These are phyloP conservation scores for Tragulus kanchil DNA, from an alignment of 2,113 vertebrate genomes.

Conservation along the genomic window DNA sequence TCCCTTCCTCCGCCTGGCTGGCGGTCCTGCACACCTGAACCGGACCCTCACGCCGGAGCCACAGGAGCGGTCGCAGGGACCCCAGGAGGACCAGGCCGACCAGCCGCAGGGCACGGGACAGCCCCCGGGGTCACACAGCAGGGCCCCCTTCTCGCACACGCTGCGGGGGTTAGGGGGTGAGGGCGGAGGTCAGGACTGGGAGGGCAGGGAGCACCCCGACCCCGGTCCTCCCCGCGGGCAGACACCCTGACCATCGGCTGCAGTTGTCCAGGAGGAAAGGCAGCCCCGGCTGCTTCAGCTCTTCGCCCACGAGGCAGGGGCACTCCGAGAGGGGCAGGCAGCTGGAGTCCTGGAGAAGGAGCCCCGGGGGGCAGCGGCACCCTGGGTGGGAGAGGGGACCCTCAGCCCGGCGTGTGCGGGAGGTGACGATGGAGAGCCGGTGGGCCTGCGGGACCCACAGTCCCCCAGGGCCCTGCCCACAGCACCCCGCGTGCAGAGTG, in stretches of 20 bases:
- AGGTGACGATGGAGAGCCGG: background rate
- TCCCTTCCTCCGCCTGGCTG: accelerated
- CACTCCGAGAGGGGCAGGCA: constrained; percentile 92
- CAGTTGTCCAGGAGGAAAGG: constrained; percentile 87
- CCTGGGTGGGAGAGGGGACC: constrained; percentile 81
- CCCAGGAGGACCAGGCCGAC: constrained; percentile 95
- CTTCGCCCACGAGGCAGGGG: constrained; percentile 86
- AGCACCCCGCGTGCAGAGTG: constrained; percentile 74
- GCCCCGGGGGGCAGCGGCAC: constrained; percentile 90
- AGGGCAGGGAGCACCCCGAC: background rate
- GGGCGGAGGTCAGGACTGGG: background rate
- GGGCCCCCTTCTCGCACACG: constrained; percentile 87
- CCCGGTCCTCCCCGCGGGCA: background rate
- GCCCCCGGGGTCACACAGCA: constrained; percentile 87
- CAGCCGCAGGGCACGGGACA: constrained; percentile 91
- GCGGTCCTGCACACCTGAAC: constrained; percentile 88
- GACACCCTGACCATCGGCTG: constrained; percentile 88
- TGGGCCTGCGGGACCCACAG: background rate
- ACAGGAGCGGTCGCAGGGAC: constrained; percentile 91
- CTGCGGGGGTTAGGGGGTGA: constrained; percentile 70
- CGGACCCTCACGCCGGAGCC: constrained; percentile 90
- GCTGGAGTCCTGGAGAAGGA: constrained; percentile 87
- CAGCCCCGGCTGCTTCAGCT: constrained; percentile 86
- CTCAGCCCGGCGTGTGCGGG: background rate
- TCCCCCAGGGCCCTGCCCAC: accelerated